phyloP scores from a whole-genome alignment of 2,888 invertebrate genomes.

The Micoletzkya japonica region DNA sequence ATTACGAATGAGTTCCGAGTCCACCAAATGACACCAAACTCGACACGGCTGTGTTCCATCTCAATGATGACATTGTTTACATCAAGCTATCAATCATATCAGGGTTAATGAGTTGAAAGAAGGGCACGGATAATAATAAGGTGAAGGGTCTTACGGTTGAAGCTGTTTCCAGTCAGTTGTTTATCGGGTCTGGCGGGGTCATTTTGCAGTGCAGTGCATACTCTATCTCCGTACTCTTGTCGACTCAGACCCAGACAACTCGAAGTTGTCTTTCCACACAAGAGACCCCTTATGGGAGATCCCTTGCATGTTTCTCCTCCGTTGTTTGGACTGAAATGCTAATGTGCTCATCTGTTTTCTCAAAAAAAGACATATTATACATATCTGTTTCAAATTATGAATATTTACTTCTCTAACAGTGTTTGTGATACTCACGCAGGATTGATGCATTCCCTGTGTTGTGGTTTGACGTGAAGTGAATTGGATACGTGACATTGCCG shows the following conservation, averaged over 20 bases:
- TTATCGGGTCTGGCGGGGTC: conserved; percentile 58
- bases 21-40: conserved; percentile 63
- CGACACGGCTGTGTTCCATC: conserved; percentile 63
- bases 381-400: background rate
- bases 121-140: too few species aligned
- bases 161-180: conserved; percentile 61
- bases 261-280: conserved; percentile 53
- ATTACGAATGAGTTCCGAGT: conserved; percentile 62
- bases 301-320: conserved; percentile 59
- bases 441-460: conserved; percentile 59
- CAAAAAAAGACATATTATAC: background rate
- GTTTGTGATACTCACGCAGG: conserved; percentile 53
- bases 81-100: background rate
- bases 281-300: conserved; percentile 54
- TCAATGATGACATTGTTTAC: conserved; percentile 38
- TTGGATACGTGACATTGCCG: conserved; percentile 60
- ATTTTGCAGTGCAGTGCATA: conserved; percentile 47
- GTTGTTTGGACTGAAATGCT: conserved; percentile 61
- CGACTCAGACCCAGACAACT: conserved; percentile 40
- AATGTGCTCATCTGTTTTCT: conserved; percentile 8
- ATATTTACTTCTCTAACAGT: background rate
- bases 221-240: conserved; percentile 57
- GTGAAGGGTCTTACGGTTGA: conserved; percentile 60
- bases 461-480: conserved; percentile 53
- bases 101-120: background rate